Evolutionary conservation across 1,140 invertebrate species (phyloP).

Genomic region (Elymnias hypermnestra): DNA sequence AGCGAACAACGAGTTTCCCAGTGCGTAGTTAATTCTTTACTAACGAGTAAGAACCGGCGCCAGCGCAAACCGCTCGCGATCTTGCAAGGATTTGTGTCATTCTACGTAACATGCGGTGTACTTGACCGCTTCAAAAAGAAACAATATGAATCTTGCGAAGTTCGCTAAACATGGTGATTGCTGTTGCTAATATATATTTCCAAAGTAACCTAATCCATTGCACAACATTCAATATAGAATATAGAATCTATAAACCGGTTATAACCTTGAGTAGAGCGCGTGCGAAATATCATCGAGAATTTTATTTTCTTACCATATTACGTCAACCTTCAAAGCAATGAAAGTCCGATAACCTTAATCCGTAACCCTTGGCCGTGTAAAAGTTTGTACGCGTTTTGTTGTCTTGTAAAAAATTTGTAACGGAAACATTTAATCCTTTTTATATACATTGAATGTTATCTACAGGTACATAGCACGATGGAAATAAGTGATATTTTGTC

Average conservation of each 20-base stretch:
- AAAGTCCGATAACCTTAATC: conserved; percentile 15
- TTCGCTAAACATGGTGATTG: conserved; percentile 8
- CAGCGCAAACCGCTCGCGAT: conserved; percentile 18
- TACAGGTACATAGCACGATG: too few species aligned
- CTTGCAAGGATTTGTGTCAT: conserved; percentile 38
- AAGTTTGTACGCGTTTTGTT: too few species aligned
- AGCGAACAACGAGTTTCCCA: conserved; percentile 31
- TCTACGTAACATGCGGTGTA: conserved; percentile 41
- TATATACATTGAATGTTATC: too few species aligned
- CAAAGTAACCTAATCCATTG: background rate
- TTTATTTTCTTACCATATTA: conserved; percentile 2
- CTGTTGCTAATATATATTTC: background rate
- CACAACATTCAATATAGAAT: too few species aligned
- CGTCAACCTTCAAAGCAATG: conserved; percentile 13
- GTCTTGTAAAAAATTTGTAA: too few species aligned
- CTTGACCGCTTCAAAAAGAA: conserved; percentile 32
- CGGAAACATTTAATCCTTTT: too few species aligned
- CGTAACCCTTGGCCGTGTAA: background rate
- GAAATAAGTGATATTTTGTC: too few species aligned
- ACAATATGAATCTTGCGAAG: conserved; percentile 26
- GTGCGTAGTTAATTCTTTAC: conserved; percentile 26
- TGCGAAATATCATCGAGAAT: conserved; percentile 1
- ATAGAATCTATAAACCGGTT: too few species aligned
- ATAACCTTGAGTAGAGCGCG: background rate
- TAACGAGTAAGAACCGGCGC: conserved; percentile 15